phyloP scores from a whole-genome alignment of 2,888 invertebrate species.

The Pristionchus mayeri region DNA sequence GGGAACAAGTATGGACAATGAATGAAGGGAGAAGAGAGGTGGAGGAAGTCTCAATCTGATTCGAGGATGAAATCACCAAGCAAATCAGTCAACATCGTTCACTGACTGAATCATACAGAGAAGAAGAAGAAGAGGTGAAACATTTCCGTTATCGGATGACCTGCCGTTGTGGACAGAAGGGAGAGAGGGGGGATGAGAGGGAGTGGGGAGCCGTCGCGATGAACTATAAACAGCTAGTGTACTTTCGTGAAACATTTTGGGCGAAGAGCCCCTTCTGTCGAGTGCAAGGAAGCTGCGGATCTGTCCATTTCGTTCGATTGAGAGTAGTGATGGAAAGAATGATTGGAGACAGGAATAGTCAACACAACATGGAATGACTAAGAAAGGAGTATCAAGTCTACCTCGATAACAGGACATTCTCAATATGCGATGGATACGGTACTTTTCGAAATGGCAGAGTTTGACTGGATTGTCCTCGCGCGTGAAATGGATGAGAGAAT shows the following conservation, averaged over 20 bases:
- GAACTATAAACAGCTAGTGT: constrained; percentile 48
- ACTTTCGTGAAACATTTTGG: not conserved
- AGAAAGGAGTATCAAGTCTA: constrained; percentile 9
- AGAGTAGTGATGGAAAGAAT: not conserved
- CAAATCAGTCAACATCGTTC: not conserved
- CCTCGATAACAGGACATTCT: not conserved
- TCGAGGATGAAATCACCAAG: not conserved
- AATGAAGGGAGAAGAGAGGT: not conserved
- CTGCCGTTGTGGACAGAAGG: constrained; percentile 34
- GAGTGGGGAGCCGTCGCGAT: constrained; percentile 1
- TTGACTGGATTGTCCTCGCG: no score
- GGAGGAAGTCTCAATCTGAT: not conserved
- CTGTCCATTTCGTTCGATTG: not conserved
- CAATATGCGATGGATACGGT: not conserved
- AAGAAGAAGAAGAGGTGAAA: not conserved
- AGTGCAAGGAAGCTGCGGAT: not conserved
- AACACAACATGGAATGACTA: not conserved
- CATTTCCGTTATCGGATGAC: constrained; percentile 34
- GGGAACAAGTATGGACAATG: constrained; percentile 1
- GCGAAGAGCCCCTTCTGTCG: not conserved
- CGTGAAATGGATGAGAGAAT: not conserved
- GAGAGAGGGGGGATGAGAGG: not conserved
- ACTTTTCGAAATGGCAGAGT: not conserved
- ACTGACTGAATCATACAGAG: not conserved
- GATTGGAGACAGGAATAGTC: not conserved